Evolutionary conservation across 2,888 invertebrate genomes (phyloP).

Genomic region (Lamellibrachia columna): DNA sequence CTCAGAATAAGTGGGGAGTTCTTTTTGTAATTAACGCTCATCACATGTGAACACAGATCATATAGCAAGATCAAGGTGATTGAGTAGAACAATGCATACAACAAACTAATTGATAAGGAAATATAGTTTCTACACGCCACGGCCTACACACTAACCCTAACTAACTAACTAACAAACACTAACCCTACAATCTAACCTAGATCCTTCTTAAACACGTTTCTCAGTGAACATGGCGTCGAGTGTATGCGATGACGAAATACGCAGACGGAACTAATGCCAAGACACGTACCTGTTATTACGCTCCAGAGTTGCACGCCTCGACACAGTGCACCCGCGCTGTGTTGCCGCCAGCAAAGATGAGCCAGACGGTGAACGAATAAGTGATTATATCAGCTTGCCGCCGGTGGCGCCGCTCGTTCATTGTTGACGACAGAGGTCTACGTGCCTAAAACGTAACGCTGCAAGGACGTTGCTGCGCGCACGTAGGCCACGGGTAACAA

Average conservation of each 20-base stretch:
- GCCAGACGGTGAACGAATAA: background rate
- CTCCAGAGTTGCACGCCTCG: background rate
- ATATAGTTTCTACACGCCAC: background rate
- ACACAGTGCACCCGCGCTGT: background rate
- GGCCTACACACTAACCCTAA: background rate
- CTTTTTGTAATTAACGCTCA: too few relatives aligned
- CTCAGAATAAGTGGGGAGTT: background rate
- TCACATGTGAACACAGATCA: background rate
- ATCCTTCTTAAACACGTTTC: background rate
- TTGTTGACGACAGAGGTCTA: background rate
- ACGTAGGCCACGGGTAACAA: background rate
- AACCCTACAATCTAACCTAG: background rate
- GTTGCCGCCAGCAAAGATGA: background rate
- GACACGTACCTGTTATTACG: background rate
- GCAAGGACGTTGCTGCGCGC: background rate
- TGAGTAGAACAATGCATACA: background rate
- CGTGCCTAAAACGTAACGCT: background rate
- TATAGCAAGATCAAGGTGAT: background rate
- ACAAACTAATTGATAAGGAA: background rate
- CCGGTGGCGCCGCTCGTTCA: constrained; percentile 2
- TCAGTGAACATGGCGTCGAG: background rate
- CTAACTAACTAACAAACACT: background rate
- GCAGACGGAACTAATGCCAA: background rate
- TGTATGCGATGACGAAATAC: background rate
- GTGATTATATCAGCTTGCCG: constrained; percentile 9